Base-by-base conservation (phyloP, 35 echinoderm and acorn worm genomes). In the Strongylocentrotus purpuratus region DNA sequence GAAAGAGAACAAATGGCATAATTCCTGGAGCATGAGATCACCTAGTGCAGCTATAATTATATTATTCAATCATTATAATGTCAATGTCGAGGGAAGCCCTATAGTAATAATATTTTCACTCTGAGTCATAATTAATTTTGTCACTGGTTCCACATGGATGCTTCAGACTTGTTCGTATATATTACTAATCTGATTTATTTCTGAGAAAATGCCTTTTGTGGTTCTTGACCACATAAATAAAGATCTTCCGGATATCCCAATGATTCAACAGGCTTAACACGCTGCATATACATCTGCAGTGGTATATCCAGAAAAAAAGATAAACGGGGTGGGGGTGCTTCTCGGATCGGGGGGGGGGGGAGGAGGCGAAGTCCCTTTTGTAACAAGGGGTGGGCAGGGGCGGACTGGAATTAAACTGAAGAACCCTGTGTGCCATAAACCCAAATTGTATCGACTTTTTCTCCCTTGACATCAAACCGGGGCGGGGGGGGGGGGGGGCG, bases 1-100 rank as follows among this genome's bases (percentile, higher is more conserved):
- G 61, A 70, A 70, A 70, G 61, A n/a, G 28, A 71, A 78, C 65
- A 78, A 78, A 78, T 78, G 65, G 0, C 65, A 78, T 78, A 22
- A 78, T 78, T 78, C 25, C n/a, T 78, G 20, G 2, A n/a, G 22
- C 22, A 78, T 78, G 65, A 78, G 22, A 78, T 78, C 65, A 78
- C 25, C 65, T 4, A 78, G 65, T 78, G 65, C 22, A 28, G 22
- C 28, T n/a, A 78, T 78, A 78, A 78, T 78, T 78, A n/a, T 78
- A 28, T 78, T 78, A 78, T n/a, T 78, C 20, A 78, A 28, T 78
- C 65, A 78, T 78, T 59, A 78, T 7, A n/a, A 78, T n/a, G 20
- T 78, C 65, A 78, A 78, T 78, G 65, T 78, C 65, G 65, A 78
- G 65, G 65, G 65, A 78, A 78, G 22, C 65, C 65, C 65, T 78